These are phyloP conservation scores for Eristalis arbustorum DNA, from an alignment of 2,888 invertebrate species.

Conservation along the genomic window DNA sequence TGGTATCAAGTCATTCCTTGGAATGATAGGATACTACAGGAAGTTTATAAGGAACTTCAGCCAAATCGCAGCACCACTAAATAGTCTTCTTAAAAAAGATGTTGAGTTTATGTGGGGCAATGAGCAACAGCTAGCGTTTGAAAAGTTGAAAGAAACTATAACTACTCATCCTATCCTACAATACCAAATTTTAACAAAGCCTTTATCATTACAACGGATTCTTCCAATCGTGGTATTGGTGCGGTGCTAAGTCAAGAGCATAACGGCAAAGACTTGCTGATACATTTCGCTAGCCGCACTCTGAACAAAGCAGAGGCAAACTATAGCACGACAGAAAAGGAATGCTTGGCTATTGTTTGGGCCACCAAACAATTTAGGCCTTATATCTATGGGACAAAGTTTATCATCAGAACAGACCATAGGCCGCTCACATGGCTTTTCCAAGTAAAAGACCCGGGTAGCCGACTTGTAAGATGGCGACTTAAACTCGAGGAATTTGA, in stretches of 20 bases:
- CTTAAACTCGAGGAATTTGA: conserved; percentile 48
- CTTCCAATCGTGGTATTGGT: conserved; percentile 72
- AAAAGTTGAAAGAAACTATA: conserved; percentile 2
- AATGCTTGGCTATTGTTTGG: conserved; percentile 9
- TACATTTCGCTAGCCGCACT: conserved; percentile 39
- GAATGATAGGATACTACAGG: not conserved
- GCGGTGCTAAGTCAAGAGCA: conserved; percentile 72
- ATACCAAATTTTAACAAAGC: conserved; percentile 7
- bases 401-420: not conserved
- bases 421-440: conserved; percentile 49
- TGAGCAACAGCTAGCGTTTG: not conserved
- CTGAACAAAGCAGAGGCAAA: not conserved
- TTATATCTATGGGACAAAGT: not conserved
- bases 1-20: not conserved
- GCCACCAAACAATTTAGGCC: not conserved
- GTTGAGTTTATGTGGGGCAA: not conserved
- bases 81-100: not conserved
- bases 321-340: conserved; percentile 11
- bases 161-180: conserved; percentile 15
- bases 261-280: conserved; percentile 64
- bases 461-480: conserved; percentile 54
- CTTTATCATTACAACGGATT: conserved; percentile 73
- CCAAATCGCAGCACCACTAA: conserved; percentile 3
- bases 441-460: conserved; percentile 33
- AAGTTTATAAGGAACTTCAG: conserved; percentile 5